phyloP scores from a whole-genome alignment of 92 coral and sea anemone genomes.

The Heliopora coerulea region DNA sequence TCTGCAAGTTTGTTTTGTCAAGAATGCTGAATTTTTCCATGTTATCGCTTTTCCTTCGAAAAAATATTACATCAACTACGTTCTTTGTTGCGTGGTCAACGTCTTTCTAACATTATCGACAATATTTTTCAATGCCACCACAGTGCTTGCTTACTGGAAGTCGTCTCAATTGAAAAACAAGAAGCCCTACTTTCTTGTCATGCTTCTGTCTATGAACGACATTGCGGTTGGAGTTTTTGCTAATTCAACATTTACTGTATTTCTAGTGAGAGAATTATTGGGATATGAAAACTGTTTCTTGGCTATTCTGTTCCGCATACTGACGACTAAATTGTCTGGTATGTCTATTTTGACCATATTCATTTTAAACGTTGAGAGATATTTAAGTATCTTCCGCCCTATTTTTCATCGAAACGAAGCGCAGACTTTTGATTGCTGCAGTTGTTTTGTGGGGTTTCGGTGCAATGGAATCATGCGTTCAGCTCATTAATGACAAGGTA shows the following conservation, averaged over 20 bases:
- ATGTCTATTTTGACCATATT: constrained; percentile 7
- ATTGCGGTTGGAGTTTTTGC: constrained; percentile 1
- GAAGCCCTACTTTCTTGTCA: constrained; percentile 23
- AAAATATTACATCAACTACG: background rate
- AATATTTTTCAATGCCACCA: background rate
- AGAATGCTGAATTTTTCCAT: too few species aligned
- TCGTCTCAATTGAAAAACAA: background rate
- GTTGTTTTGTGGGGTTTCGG: background rate
- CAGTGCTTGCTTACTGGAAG: constrained; percentile 23
- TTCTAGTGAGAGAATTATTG: background rate
- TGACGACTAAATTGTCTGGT: background rate
- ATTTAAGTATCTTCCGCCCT: background rate
- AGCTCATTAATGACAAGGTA: background rate
- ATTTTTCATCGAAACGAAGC: constrained; percentile 6
- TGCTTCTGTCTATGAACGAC: constrained; percentile 3
- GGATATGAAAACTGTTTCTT: background rate
- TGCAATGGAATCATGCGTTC: too few species aligned
- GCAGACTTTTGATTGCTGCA: background rate
- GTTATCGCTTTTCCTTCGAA: background rate
- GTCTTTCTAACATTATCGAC: background rate
- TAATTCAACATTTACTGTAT: background rate
- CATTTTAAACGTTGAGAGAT: constrained; percentile 10
- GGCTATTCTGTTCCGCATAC: background rate
- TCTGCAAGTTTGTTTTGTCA: too few species aligned
- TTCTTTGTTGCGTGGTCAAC: background rate